phyloP scores from a whole-genome alignment of 2,888 invertebrate species.

The Leuctra nigra region DNA sequence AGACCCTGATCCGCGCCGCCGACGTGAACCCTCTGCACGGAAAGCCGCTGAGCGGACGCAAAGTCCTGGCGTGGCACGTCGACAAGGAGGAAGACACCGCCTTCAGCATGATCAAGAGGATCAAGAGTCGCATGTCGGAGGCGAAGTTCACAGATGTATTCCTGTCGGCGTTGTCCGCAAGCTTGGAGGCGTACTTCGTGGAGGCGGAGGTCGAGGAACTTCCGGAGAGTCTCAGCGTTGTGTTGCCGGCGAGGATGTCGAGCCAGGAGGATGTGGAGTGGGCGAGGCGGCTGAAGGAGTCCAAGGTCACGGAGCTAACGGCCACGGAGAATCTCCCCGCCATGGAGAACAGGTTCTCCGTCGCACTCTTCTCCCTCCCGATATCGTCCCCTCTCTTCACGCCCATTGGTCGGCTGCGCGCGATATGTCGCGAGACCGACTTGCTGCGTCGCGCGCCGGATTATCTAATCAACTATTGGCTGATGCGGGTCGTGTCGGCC shows the following conservation, averaged over 20 bases:
- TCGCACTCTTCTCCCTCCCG: conserved; percentile 45
- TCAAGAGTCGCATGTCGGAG: conserved; percentile 36
- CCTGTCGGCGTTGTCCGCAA: conserved; percentile 44
- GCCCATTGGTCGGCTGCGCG: conserved; percentile 34
- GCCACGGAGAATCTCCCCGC: background rate
- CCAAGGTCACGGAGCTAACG: too few species aligned
- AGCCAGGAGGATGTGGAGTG: conserved; percentile 26
- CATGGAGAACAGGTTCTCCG: conserved; percentile 45
- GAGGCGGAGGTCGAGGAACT: conserved; percentile 26
- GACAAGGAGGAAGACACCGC: conserved; percentile 37
- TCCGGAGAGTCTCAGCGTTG: conserved; percentile 35
- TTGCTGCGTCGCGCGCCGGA: conserved; percentile 41
- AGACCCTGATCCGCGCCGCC: conserved; percentile 29
- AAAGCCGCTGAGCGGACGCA: conserved; percentile 41
- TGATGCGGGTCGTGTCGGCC: conserved; percentile 42
- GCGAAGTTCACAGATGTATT: conserved; percentile 45
- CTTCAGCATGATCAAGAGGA: conserved; percentile 39
- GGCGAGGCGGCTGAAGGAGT: background rate
- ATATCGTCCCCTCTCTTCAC: conserved; percentile 32
- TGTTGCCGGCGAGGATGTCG: conserved; percentile 36
- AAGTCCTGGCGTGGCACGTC: conserved; percentile 40
- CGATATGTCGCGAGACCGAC: conserved; percentile 38
- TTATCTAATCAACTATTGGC: conserved; percentile 45
- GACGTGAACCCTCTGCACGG: conserved; percentile 42
- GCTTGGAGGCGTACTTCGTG: conserved; percentile 42